A percentile compares a stretch with the other conserved stretches of the same genome.
Evolutionary conservation across 2,797 vertebrate species (phyloP).

Genomic region (Fundulus diaphanus): DNA sequence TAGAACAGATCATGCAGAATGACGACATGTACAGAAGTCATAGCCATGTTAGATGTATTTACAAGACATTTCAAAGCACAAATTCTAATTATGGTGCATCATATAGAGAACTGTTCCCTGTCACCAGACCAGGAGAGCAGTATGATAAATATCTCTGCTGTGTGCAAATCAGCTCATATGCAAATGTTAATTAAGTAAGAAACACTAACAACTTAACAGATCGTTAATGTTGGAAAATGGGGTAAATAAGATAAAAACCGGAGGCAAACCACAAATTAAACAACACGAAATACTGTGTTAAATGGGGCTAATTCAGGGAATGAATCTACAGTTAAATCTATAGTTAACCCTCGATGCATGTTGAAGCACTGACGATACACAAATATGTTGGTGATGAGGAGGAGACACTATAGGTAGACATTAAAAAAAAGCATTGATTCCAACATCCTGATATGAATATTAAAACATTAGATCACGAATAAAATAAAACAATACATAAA

Average conservation of each 20-base stretch:
- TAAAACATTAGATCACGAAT: background rate
- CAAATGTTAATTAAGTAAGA: slow-evolving; percentile 9
- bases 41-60: slow-evolving; percentile 34
- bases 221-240: background rate
- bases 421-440: background rate
- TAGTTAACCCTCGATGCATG: too few species aligned
- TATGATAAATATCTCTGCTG: slow-evolving; percentile 6
- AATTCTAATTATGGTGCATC: slow-evolving; percentile 21
- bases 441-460: background rate
- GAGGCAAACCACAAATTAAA: background rate
- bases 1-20: slow-evolving; percentile 46
- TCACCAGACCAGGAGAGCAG: slow-evolving; percentile 38
- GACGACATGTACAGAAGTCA: slow-evolving; percentile 24
- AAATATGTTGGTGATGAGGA: background rate
- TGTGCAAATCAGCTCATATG: background rate
- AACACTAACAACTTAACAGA: background rate
- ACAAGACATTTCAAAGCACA: slow-evolving; percentile 26
- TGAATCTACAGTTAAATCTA: background rate
- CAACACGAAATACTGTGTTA: background rate
- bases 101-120: slow-evolving; percentile 30
- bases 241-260: background rate
- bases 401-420: background rate
- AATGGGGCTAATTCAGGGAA: background rate
- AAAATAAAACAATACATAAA: background rate
- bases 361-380: background rate